Evolutionary conservation across 2,888 invertebrate species (phyloP), one percentile per base, ranked within the genome.

Genomic region (Diarsia mendica): DNA sequence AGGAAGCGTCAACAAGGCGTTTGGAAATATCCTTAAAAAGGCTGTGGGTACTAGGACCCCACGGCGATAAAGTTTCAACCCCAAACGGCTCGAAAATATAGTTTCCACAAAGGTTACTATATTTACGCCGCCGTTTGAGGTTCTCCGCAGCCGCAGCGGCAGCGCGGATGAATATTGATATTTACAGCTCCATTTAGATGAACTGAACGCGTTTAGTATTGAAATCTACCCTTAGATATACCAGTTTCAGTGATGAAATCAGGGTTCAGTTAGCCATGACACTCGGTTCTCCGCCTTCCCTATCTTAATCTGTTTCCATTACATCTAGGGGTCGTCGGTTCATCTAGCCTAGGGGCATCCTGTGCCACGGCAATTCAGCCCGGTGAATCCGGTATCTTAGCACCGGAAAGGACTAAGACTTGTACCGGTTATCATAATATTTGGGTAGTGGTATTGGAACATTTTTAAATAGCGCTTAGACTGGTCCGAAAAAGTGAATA

Each of bases 331-430:
- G 39, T 44, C 49, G 20, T 44, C 11, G 20, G 55, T 23, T 44
- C 28, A 44, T 68, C n/a, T 39, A 28, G 53, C 69, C 61, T 77
- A 13, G 10, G 23, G 68, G 75, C 33, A n/a, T 39, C 33, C 60
- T 46, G 23, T 46, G n/a, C 39, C 20, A 61, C 20, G n/a, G n/a
- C 53, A 76, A 77, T 76, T 76, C 28, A 44, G 39, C 39, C 63
- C 39, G 13, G n/a, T 18, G 48, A 69, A 48, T 39, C 61, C 69
- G 61, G 23, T n/a, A 33, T 13, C 68, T 39, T 46, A 48, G 49
- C 18, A 46, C 48, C 48, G 70, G 48, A 70, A 53, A 28, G 28
- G 53, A 49, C 13, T 49, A 28, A n/a, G 53, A 49, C 13, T 49
- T 8, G 8, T 49, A 53, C 39, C 13, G 39, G 61, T n/a, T 63